Conservation (phyloP, 2,888 invertebrate species). For the Coenonympha glycerion region DNA sequence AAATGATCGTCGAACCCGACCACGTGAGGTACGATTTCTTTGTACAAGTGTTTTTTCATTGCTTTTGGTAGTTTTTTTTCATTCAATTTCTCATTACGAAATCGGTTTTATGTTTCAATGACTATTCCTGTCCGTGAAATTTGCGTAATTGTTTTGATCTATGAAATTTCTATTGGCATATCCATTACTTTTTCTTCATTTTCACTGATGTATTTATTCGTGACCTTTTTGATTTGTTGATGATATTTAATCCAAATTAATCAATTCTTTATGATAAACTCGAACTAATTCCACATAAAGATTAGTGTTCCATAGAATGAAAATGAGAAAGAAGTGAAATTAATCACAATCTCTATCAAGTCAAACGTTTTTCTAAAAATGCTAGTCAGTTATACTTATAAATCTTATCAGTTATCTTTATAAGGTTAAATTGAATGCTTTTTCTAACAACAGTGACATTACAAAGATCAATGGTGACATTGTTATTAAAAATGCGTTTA, state of each 20-base stretch:
- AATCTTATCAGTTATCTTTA: conserved; percentile 1
- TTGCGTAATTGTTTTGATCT: not conserved
- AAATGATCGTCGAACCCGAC: conserved; percentile 74
- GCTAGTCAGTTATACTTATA: not conserved
- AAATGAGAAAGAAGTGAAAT: too few relatives aligned
- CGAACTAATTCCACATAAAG: too few relatives aligned
- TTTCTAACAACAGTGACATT: not conserved
- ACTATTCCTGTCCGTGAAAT: not conserved
- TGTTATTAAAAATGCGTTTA: not conserved
- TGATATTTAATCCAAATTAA: too few relatives aligned
- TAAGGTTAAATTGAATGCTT: not conserved
- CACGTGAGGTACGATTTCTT: conserved; percentile 69
- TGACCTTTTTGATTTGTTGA: too few relatives aligned
- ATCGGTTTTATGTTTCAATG: not conserved
- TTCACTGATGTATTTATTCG: too few relatives aligned
- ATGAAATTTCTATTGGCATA: not conserved
- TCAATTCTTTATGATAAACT: too few relatives aligned
- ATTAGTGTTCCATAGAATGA: too few relatives aligned
- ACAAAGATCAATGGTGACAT: too few relatives aligned
- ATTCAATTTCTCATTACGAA: conserved; percentile 30
- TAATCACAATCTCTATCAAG: not conserved
- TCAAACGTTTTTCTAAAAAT: not conserved
- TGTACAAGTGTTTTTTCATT: conserved; percentile 51
- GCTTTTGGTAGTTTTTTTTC: conserved; percentile 40
- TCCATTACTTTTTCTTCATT: too few relatives aligned